Evolutionary conservation across 1,140 invertebrate genomes (phyloP), one percentile per base, ranked within the genome.

Genomic region (Limonius californicus): DNA sequence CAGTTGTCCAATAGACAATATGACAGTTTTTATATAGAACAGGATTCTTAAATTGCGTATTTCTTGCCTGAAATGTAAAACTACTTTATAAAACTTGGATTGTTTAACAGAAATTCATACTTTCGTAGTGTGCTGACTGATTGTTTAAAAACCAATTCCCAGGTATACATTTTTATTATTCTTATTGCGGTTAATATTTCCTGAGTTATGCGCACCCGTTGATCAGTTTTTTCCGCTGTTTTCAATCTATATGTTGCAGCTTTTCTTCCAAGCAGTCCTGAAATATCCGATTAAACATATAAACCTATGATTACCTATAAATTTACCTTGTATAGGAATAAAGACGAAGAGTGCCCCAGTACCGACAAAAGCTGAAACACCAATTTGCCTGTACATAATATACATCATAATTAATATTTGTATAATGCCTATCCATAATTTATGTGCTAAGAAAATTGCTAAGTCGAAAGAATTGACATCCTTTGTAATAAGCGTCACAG

Each of bases 401-500:
- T 85, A 87, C 0, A 88, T 84, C 42, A 90, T 81, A 58, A 90
- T 82, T 39, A 87, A 76, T 9, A 89, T 87, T 70, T 93, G 87
- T 7, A 93, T 67, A 1, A 92, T 91, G 0, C 89, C 91, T 54
- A 91, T 82, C 88, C 88, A 90, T 61, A 91, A 79, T 70, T 87
- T 88, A 74, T 90, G 87, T 18, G 89, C 74, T 69, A 88, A 85
- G 59, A 86, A 81, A 6, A 87, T 77, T 0, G 83, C 83, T 50
- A 82, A 79, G 71, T 90, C 88, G 67, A 90, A 84, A 12, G 86
- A 80, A 57, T 85, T 86, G 55, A 90, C 87, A 74, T 97, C 94
- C 76, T 95, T 97, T 12, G 92, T 93, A 65, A 97, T 80, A 1
- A 97, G 81, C 78, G 96, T 97, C 14, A 96, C 88, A 72, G 96